Evolutionary conservation across 2,888 invertebrate genomes (phyloP), one percentile per base, ranked within the genome.

Genomic region (Tridacna crocea): DNA sequence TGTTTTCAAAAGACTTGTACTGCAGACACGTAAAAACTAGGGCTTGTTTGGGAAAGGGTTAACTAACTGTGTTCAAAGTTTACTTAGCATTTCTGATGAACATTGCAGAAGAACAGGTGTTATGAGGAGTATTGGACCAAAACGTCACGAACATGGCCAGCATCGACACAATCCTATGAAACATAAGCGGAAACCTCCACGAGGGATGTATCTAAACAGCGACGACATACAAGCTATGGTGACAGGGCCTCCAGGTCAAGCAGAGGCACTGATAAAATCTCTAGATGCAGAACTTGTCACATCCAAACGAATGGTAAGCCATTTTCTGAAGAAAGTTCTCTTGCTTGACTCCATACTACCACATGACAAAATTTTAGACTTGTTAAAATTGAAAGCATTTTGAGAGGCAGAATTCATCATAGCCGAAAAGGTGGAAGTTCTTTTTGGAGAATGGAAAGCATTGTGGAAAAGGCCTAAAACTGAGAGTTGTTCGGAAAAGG

Each of bases 141-240:
- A 91, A 73, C 88, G 92, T 72, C 91, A 92, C 82, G 92, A 92
- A 73, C 90, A 90, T 72, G 88, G 91, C n/a, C 90, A 90, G 55
- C 90, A 89, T 75, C 87, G 91, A 60, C 92, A 92, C 81, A 91
- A 91, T 70, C 92, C 93, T 11, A 91, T 92, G 85, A 91, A 91
- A 86, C 91, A 92, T 87, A 93, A 96, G 93, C 97, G 98, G 94
- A 97, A 97, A 94, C 97, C 99, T 92, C 99, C 99, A 85, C 97
- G 97, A 93, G 99, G 99, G 95, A 98, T 99, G 97, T 98, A 98
- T 96, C 97, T 99, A 95, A 98, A 98, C 96, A 97, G 98, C 95
- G 99, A 99, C 95, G 99, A 99, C 96, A 96, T 99, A 95, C 97
- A 98, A 90, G 96, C 97, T 91, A 96, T 99, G 96, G 98, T 98